A percentile compares a stretch with the other conserved stretches of the same genome.
These are phyloP conservation scores for Leptogaster cylindrica DNA, from an alignment of 2,888 invertebrate species.

Conservation along the genomic window DNA sequence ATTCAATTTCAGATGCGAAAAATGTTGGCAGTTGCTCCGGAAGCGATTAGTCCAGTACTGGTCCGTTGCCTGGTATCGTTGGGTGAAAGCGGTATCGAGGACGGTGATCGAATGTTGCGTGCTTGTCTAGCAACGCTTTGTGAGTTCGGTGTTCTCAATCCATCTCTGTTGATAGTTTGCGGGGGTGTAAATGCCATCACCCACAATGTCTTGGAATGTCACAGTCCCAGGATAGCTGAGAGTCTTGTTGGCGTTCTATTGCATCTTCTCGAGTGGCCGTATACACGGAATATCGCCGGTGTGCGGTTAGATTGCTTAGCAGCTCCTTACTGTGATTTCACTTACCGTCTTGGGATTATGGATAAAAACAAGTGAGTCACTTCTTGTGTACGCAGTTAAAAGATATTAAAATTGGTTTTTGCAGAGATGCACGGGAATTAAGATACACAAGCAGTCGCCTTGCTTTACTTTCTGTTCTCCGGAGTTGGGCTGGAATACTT, in stretches of 20 bases:
- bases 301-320: constrained; percentile 86
- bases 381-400: background rate
- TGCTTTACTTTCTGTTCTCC: constrained; percentile 81
- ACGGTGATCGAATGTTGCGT: constrained; percentile 80
- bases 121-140: constrained; percentile 87
- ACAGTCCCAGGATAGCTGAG: constrained; percentile 88
- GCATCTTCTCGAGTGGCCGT: constrained; percentile 83
- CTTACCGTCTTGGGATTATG: constrained; percentile 74
- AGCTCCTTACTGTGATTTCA: constrained; percentile 93
- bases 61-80: constrained; percentile 83
- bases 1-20: constrained; percentile 60
- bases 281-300: constrained; percentile 75
- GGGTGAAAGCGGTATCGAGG: constrained; percentile 76
- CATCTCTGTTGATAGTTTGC: constrained; percentile 77
- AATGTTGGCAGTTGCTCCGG: constrained; percentile 70
- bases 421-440: constrained; percentile 77
- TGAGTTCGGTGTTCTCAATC: constrained; percentile 87
- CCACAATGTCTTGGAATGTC: constrained; percentile 82
- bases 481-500: constrained; percentile 91
- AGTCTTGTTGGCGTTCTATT: constrained; percentile 87
- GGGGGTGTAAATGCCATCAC: constrained; percentile 85
- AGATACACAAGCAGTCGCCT: constrained; percentile 85
- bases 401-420: constrained; percentile 31
- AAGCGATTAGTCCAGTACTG: constrained; percentile 75
- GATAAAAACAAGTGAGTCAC: constrained; percentile 71